Percentiles rank a stretch among this genome's conserved stretches.
These are phyloP conservation scores for Tinea pellionella DNA, from an alignment of 2,888 invertebrate genomes.

Conservation along the genomic window DNA sequence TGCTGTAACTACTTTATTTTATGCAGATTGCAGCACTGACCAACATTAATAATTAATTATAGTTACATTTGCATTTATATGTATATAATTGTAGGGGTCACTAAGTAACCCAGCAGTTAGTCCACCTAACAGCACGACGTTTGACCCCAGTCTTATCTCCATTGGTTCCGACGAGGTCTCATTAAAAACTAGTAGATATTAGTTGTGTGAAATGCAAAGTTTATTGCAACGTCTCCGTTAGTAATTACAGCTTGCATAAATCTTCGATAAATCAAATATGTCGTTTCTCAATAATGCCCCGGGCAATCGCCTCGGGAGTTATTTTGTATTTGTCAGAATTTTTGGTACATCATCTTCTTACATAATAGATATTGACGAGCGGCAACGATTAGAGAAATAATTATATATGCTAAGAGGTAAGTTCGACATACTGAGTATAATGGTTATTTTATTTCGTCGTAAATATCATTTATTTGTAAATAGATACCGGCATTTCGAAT, in stretches of 20 bases:
- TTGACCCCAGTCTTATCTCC: background rate
- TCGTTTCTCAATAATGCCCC: conserved; percentile 18
- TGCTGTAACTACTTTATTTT: background rate
- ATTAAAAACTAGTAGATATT: conserved; percentile 14
- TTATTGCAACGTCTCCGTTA: conserved; percentile 11
- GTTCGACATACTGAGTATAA: background rate
- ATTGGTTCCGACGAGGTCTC: background rate
- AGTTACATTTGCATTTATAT: background rate
- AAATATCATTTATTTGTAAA: background rate
- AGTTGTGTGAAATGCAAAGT: conserved; percentile 11
- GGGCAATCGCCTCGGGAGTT: conserved; percentile 16
- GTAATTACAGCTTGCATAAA: conserved; percentile 14
- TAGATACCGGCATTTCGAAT: background rate
- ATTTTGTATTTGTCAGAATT: conserved; percentile 7
- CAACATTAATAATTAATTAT: background rate
- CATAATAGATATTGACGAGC: background rate
- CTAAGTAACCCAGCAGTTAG: background rate
- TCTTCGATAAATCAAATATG: conserved; percentile 14
- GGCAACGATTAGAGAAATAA: background rate
- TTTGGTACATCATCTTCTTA: conserved; percentile 7
- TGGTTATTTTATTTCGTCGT: background rate
- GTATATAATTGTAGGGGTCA: background rate
- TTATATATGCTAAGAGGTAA: background rate
- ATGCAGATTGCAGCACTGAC: background rate
- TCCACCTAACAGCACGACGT: background rate